Evolutionary conservation across 2,888 invertebrate species (phyloP).

Genomic region (Thecocarcelia acutangulata): DNA sequence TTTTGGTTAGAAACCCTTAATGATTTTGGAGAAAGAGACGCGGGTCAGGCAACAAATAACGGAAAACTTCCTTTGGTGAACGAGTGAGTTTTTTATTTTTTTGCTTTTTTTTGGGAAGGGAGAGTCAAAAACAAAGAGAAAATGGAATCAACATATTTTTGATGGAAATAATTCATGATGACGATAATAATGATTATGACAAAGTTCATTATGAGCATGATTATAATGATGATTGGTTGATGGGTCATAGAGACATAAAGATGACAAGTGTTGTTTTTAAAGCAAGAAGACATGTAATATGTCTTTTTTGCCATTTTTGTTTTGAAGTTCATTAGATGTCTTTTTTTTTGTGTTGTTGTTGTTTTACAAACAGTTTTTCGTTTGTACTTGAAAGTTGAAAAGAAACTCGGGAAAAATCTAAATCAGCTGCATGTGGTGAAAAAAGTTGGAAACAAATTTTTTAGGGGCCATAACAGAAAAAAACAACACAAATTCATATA

Average conservation of each 20-base stretch:
- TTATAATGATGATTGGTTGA: conserved; percentile 69
- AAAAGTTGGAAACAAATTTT: conserved; percentile 20
- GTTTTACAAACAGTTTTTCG: conserved; percentile 44
- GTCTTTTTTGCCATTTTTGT: conserved; percentile 64
- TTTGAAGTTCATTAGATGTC: conserved; percentile 80
- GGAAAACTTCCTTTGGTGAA: conserved; percentile 40
- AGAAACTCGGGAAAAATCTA: conserved; percentile 30
- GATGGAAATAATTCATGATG: conserved; percentile 43
- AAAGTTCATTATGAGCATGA: conserved; percentile 57
- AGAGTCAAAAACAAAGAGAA: conserved; percentile 3
- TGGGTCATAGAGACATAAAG: conserved; percentile 76
- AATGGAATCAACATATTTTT: background rate
- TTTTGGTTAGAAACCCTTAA: conserved; percentile 70
- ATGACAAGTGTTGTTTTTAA: conserved; percentile 75
- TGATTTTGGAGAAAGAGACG: conserved; percentile 25
- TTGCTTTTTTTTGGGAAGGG: too few relatives aligned
- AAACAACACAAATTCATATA: conserved; percentile 1
- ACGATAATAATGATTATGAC: conserved; percentile 36
- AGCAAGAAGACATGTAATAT: conserved; percentile 74
- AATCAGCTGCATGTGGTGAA: conserved; percentile 41
- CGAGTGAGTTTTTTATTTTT: conserved; percentile 43
- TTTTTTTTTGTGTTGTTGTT: conserved; percentile 61
- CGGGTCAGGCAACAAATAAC: conserved; percentile 33
- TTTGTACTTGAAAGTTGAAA: conserved; percentile 62
- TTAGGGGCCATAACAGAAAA: conserved; percentile 33